phyloP scores from a whole-genome alignment of 2,888 invertebrate genomes.

The Disparrhopalites patrizii region DNA sequence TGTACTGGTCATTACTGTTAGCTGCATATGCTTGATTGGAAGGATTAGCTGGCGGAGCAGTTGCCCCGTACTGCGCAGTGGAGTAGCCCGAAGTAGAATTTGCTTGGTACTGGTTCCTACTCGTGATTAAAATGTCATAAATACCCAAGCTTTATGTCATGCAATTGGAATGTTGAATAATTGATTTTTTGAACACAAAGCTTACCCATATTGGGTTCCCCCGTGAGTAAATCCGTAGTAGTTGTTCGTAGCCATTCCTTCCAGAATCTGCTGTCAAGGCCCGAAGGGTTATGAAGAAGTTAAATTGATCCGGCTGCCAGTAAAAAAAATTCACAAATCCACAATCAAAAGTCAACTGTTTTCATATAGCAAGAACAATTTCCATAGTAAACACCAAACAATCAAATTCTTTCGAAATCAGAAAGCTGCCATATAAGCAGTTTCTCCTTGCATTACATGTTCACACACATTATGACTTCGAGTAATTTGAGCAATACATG shows the following conservation, averaged over 20 bases:
- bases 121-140: slow-evolving; percentile 18
- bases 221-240: slow-evolving; percentile 93
- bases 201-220: slow-evolving; percentile 87
- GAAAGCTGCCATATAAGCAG: no score
- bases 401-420: no score
- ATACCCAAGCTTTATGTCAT: no score
- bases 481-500: no score
- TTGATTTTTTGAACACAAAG: slow-evolving; percentile 42
- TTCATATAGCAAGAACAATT: no score
- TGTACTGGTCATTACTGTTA: slow-evolving; percentile 36
- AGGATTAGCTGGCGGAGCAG: slow-evolving; percentile 1
- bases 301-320: background rate
- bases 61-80: slow-evolving; percentile 7
- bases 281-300: background rate
- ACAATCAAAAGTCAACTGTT: no score
- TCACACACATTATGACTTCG: no score
- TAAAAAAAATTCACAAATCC: background rate
- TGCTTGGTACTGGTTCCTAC: slow-evolving; percentile 40
- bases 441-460: no score
- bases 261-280: no score
- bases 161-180: background rate
- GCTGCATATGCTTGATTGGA: slow-evolving; percentile 7
- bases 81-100: slow-evolving; percentile 12
- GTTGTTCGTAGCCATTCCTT: slow-evolving; percentile 79
- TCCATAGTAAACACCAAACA: no score